Evolutionary conservation across 2,888 invertebrate species (phyloP).

Genomic region (Portevinia maculata): DNA sequence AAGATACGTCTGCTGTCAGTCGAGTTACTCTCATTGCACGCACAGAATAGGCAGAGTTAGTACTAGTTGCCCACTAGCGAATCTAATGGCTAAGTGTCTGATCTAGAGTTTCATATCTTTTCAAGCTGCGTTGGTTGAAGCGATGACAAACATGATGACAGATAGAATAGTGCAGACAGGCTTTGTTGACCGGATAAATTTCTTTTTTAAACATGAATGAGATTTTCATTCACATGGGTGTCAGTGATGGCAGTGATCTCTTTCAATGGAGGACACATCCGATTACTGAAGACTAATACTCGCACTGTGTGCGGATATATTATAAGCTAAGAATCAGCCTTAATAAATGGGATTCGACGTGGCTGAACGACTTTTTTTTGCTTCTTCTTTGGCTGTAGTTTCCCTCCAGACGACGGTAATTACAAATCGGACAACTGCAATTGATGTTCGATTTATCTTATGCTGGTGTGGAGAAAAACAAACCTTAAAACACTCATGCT

Average conservation of each 20-base stretch:
- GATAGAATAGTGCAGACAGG: background rate
- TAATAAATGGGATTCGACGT: constrained; percentile 38
- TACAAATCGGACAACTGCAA: constrained; percentile 48
- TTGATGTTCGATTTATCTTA: constrained; percentile 18
- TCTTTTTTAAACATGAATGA: constrained; percentile 37
- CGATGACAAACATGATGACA: constrained; percentile 27
- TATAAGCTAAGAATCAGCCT: constrained; percentile 46
- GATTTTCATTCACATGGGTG: constrained; percentile 61
- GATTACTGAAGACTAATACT: constrained; percentile 45
- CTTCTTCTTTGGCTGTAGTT: background rate
- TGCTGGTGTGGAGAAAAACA: constrained; percentile 1
- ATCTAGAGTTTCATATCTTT: constrained; percentile 59
- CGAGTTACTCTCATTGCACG: constrained; percentile 10
- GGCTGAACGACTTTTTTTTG: constrained; percentile 44
- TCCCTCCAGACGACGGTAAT: constrained; percentile 58
- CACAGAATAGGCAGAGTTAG: constrained; percentile 3
- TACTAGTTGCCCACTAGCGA: constrained; percentile 24
- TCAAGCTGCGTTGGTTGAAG: constrained; percentile 11
- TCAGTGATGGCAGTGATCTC: constrained; percentile 40
- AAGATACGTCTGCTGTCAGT: constrained; percentile 17
- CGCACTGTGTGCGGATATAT: constrained; percentile 42
- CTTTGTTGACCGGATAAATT: constrained; percentile 60
- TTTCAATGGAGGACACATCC: constrained; percentile 65
- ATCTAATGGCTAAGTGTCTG: constrained; percentile 50
- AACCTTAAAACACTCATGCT: constrained; percentile 24